Percentiles rank a stretch among this genome's conserved stretches.
Conservation (phyloP, 1,140 invertebrate species). For the Antheraea mylitta region DNA sequence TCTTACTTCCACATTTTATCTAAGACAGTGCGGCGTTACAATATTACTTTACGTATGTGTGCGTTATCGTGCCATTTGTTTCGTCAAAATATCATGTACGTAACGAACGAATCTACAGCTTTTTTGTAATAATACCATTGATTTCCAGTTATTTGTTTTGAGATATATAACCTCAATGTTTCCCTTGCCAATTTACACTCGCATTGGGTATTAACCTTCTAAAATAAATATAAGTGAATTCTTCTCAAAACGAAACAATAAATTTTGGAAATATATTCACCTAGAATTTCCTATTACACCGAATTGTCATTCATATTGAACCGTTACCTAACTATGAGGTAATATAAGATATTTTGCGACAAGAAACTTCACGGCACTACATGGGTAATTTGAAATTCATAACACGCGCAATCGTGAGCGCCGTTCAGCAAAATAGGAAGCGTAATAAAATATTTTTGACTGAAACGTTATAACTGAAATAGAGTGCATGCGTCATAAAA, state of each 20-base stretch:
- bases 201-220: no score
- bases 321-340: conserved; percentile 24
- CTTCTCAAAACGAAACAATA: not conserved
- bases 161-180: no score
- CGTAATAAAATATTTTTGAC: conserved; percentile 70
- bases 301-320: conserved; percentile 24
- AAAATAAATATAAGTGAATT: not conserved
- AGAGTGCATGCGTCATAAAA: conserved; percentile 55
- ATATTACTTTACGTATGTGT: no score
- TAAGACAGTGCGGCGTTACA: no score
- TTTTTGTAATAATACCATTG: no score
- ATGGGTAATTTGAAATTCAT: conserved; percentile 56
- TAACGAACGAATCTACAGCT: no score
- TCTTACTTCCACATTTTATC: no score
- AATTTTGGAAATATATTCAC: not conserved
- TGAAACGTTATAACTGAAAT: conserved; percentile 69
- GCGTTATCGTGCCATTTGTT: no score
- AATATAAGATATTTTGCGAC: conserved; percentile 32
- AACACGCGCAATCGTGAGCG: conserved; percentile 56
- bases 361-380: conserved; percentile 30
- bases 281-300: not conserved
- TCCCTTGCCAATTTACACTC: no score
- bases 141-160: no score
- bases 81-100: no score
- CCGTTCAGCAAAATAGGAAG: conserved; percentile 66